Percentiles rank a stretch among this genome's conserved stretches.
Conservation (phyloP, 2,113 vertebrate species). For the Megaptera novaeangliae region DNA sequence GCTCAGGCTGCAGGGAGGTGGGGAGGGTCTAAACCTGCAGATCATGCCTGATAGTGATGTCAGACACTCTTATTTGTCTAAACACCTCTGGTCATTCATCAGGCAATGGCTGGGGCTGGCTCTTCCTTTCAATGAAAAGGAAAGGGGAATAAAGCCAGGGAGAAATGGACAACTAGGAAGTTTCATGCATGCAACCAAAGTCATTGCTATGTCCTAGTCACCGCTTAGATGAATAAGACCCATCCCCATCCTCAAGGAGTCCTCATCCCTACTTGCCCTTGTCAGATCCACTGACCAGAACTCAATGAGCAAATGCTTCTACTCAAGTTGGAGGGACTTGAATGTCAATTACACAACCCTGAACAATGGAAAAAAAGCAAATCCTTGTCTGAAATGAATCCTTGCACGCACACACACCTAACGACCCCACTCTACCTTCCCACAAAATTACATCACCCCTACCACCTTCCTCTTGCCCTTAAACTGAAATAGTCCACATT, state of each 20-base stretch:
- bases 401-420: background rate
- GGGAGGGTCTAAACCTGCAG: accelerated
- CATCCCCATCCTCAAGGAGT: background rate
- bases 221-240: background rate
- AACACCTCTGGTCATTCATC: background rate
- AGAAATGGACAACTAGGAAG: background rate
- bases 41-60: background rate
- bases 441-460: background rate
- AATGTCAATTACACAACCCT: background rate
- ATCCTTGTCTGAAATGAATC: background rate
- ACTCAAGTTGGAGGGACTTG: background rate
- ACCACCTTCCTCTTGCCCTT: background rate
- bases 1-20: background rate
- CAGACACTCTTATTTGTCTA: background rate
- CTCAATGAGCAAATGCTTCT: background rate
- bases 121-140: background rate
- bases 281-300: background rate
- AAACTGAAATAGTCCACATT: background rate
- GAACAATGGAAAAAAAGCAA: background rate
- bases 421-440: background rate
- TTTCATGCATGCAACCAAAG: background rate
- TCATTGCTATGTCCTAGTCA: accelerated
- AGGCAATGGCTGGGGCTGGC: background rate
- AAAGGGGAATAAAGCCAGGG: background rate
- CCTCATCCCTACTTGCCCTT: background rate